phyloP scores from a whole-genome alignment of 64 coral and sea anemone genomes.

The Montipora foliosa region DNA sequence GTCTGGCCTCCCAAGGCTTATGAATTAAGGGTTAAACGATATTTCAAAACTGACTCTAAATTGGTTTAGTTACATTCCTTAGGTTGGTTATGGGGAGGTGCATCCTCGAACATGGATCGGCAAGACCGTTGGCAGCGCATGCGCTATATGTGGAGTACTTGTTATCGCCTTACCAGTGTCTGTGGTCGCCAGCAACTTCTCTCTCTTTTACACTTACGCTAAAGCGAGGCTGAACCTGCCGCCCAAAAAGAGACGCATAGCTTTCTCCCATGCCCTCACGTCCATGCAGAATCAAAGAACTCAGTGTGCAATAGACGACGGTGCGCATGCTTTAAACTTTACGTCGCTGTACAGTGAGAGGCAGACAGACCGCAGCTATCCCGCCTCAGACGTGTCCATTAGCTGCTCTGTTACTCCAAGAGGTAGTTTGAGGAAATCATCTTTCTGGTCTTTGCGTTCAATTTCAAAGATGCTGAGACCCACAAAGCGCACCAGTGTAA shows the following conservation, averaged over 20 bases:
- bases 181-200: conserved; percentile 97
- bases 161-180: conserved; percentile 98
- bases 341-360: conserved; percentile 80
- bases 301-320: conserved; percentile 14
- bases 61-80: conserved; percentile 8
- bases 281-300: conserved; percentile 78
- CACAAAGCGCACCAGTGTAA: neutral
- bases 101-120: conserved; percentile 95
- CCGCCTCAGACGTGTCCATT: conserved; percentile 82
- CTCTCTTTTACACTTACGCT: conserved; percentile 96
- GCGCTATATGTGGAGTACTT: conserved; percentile 97
- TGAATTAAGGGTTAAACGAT: no score
- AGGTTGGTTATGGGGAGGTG: conserved; percentile 98
- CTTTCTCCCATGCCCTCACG: conserved; percentile 87
- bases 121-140: conserved; percentile 91
- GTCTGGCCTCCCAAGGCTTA: no score
- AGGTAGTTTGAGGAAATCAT: conserved; percentile 44
- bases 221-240: conserved; percentile 98
- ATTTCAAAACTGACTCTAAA: neutral
- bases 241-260: conserved; percentile 84
- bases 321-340: conserved; percentile 22
- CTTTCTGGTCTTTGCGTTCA: conserved; percentile 76
- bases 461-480: conserved; percentile 64
- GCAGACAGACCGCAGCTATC: conserved; percentile 79
- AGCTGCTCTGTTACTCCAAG: conserved; percentile 55